Evolutionary conservation across 2,113 vertebrate genomes (phyloP), one percentile per base, ranked within the genome.

Genomic region (Zosterops japonicus): DNA sequence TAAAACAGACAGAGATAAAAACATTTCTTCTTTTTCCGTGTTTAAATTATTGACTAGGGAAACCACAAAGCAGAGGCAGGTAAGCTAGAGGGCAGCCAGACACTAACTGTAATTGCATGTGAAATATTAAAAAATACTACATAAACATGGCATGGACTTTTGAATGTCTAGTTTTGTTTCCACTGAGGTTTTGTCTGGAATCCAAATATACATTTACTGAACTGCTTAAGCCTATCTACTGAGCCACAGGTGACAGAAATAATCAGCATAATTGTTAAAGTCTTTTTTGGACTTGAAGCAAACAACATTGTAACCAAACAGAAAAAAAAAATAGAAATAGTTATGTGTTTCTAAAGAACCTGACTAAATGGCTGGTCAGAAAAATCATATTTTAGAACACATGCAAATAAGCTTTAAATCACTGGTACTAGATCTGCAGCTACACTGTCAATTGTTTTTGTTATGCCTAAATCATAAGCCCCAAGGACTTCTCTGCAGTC

Each of bases 51-150:
- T 87, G 76, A 75, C 41, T 83, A 61, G 47, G 44, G 59, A 89
- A 95, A 56, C 61, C 83, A 72, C 53, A 79, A 70, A 84, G 36
- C 18, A 3, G 21, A 70, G n/a, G 25, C 42, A 95, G 86, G 83
- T 93, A 82, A 80, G 76, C 82, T 76, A 92, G 70, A 89, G 89
- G 87, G 67, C 87, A 94, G 68, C 53, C 91, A 94, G 64, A 33
- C 50, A 49, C 41, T 95, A 81, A 87, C 93, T 85, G 81, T 87
- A 96, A 95, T 76, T 96, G 22, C 53, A 56, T 74, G 53, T 77
- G 82, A 89, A 67, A 87, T 81, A 93, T 84, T 84, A 95, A 49
- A 94, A 92, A 94, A 96, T 94, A 81, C 92, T 94, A 64, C 89
- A 92, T 78, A 97, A 96, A 93, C 72, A 94, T 39, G 33, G 42